Base-by-base conservation (phyloP, 2,888 invertebrate genomes). In the Podotricha telesiphe region DNA sequence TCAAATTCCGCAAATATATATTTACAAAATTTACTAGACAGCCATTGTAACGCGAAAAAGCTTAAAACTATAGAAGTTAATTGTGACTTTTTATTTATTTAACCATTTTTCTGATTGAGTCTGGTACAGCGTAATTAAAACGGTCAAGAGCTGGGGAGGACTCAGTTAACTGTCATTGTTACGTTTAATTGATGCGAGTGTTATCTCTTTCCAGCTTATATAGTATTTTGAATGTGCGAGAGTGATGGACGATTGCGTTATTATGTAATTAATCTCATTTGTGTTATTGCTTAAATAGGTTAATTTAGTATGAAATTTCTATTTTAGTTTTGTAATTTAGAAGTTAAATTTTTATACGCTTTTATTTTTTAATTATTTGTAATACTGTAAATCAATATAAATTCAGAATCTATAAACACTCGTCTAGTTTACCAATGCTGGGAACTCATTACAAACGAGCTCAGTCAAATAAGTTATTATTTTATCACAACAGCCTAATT, bases 51-150 rank as follows among this genome's bases (percentile, higher is more conserved):
- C 72, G 75, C 74, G 76, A n/a, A 74, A 77, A 76, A 80, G 65
- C 78, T 77, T 79, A 80, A 78, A 81, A 78, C 77, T 78, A 80
- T 80, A 75, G 69, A 63, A 53, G 67, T n/a, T 71, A 76, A 75
- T 76, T 70, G 51, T 62, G 50, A 65, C 50, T 56, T 65, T 66
- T 69, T 68, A 28, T 65, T 58, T 63, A 56, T 61, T 66, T 58
- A 70, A 45, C 65, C 65, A 69, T 69, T 61, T 65, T 51, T 69
- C 65, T 69, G 69, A 65, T 69, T 69, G 59, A 58, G 37, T 45
- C 59, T 53, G 45, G 58, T 48, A n/a, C n/a, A 48, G 62, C 34
- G 34, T 62, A 62, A 62, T 62, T 62, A 62, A 62, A 48, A 48
- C 42, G 22, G 58, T 48, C 62, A 62, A 62, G 48, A 62, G 47